phyloP scores from a whole-genome alignment of 2,113 vertebrate genomes.

The Choloepus hoffmanni region DNA sequence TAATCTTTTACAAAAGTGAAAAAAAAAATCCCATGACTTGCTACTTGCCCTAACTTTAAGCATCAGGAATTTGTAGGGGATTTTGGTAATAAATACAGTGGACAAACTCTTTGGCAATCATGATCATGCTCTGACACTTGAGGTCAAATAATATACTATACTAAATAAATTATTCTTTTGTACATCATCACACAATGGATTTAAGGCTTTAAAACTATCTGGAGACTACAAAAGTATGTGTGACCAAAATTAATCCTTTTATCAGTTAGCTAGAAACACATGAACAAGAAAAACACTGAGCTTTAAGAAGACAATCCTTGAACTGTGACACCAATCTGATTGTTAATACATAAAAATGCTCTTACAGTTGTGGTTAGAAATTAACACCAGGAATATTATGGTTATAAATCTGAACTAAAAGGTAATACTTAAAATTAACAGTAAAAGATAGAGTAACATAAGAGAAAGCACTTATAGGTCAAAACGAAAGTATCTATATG shows the following conservation, averaged over 20 bases:
- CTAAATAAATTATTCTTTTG: conserved; percentile 52
- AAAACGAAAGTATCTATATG: conserved; percentile 35
- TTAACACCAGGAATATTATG: conserved; percentile 20
- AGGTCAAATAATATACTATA: conserved; percentile 56
- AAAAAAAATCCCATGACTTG: conserved; percentile 47
- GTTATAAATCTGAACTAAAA: conserved; percentile 37
- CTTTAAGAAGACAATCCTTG: conserved; percentile 34
- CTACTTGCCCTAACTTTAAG: conserved; percentile 45
- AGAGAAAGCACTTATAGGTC: not conserved
- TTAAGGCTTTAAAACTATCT: conserved; percentile 59
- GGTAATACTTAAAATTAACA: conserved; percentile 47
- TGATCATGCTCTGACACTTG: conserved; percentile 38
- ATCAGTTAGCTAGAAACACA: conserved; percentile 42
- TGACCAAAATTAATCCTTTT: conserved; percentile 46
- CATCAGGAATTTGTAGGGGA: conserved; percentile 37
- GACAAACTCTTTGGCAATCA: conserved; percentile 55
- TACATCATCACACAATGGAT: conserved; percentile 24
- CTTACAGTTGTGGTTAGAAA: conserved; percentile 51
- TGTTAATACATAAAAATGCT: conserved; percentile 32
- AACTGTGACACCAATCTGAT: conserved; percentile 47
- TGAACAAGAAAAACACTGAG: conserved; percentile 28
- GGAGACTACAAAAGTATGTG: conserved; percentile 28
- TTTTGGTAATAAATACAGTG: conserved; percentile 38
- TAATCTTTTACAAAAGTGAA: no score
- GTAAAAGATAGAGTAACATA: conserved; percentile 42